Evolutionary conservation across 2,888 invertebrate species (phyloP).

Genomic region (Amblyjoppa fuscipennis): DNA sequence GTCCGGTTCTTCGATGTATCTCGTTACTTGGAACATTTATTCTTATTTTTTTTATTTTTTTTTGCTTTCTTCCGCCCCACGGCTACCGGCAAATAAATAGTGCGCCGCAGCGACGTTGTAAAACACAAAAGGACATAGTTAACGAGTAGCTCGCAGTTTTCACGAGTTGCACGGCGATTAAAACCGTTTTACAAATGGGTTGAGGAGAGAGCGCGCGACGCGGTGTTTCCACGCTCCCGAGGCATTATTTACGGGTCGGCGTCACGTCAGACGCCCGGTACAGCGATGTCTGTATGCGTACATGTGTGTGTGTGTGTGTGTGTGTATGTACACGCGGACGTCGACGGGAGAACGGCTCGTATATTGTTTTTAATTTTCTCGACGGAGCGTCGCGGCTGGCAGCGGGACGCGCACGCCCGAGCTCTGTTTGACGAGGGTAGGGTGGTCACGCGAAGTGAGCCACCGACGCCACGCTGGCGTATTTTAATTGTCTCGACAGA

Average conservation of each 20-base stretch:
- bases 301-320: neutral
- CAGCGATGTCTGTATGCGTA: neutral
- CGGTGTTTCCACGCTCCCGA: conserved; percentile 62
- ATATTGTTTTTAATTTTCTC: conserved; percentile 69
- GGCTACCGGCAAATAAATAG: conserved; percentile 47
- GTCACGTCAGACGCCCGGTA: conserved; percentile 63
- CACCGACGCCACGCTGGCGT: conserved; percentile 71
- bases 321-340: conserved; percentile 17
- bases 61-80: conserved; percentile 14
- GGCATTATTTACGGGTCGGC: conserved; percentile 66
- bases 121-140: conserved; percentile 49
- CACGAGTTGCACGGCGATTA: conserved; percentile 66
- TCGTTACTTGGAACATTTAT: conserved; percentile 22
- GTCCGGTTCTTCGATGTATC: conserved; percentile 27
- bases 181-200: conserved; percentile 64
- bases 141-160: conserved; percentile 46
- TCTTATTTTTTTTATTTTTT: conserved; percentile 9
- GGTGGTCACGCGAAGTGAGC: conserved; percentile 74
- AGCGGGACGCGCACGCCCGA: conserved; percentile 17
- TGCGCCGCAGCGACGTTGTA: conserved; percentile 38
- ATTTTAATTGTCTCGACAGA: conserved; percentile 78
- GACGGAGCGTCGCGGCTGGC: conserved; percentile 48
- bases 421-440: conserved; percentile 16
- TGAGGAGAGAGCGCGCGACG: conserved; percentile 38
- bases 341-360: conserved; percentile 46